These are phyloP conservation scores for Heterocephalus glaber DNA, from an alignment of 2,113 vertebrate genomes.

Conservation along the genomic window DNA sequence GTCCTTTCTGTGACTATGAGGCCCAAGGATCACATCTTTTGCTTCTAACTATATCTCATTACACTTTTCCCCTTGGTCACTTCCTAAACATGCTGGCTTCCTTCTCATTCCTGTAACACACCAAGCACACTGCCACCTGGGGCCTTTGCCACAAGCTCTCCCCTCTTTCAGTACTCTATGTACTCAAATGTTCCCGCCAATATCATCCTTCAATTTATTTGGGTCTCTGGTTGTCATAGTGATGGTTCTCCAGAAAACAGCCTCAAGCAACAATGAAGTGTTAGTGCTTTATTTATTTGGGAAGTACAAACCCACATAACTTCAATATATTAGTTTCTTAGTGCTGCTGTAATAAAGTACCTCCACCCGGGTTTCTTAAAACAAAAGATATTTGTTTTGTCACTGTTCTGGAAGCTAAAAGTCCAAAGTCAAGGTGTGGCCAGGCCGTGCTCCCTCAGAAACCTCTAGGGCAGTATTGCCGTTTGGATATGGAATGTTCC, in stretches of 20 bases:
- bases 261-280: neutral
- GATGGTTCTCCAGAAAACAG: slow-evolving; percentile 6
- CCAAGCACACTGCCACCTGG: neutral
- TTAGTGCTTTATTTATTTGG: neutral
- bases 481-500: neutral
- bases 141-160: neutral
- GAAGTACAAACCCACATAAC: neutral
- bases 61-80: neutral
- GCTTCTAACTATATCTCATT: neutral
- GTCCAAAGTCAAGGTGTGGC: neutral
- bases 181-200: neutral
- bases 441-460: neutral
- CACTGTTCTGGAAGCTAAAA: neutral
- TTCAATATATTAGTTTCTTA: neutral
- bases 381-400: neutral
- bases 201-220: neutral
- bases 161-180: neutral
- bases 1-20: neutral
- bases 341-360: neutral
- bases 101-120: neutral
- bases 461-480: neutral
- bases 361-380: neutral
- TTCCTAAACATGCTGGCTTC: neutral
- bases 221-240: neutral
- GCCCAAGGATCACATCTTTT: neutral